These are phyloP conservation scores for Masnerella sp. DNA, from an alignment of 2,888 invertebrate genomes.

Conservation along the genomic window DNA sequence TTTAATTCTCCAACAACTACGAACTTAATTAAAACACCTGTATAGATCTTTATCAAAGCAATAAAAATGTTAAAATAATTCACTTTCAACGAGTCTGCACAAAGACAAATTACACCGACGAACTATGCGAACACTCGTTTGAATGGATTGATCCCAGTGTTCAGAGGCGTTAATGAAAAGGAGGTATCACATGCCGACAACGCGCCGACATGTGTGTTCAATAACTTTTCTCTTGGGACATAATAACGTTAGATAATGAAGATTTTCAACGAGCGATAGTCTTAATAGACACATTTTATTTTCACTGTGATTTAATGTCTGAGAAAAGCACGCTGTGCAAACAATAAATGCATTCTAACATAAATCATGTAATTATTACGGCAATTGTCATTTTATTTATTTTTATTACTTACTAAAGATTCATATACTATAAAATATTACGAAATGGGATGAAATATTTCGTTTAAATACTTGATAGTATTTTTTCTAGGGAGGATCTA, in stretches of 20 bases:
- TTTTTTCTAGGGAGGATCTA: too few relatives aligned
- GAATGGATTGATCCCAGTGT: too few relatives aligned
- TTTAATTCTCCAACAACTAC: too few relatives aligned
- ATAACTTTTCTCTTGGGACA: slow-evolving; percentile 38
- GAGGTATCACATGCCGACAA: slow-evolving; percentile 11
- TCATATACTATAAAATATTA: too few relatives aligned
- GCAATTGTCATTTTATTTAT: slow-evolving; percentile 18
- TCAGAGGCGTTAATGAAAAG: slow-evolving; percentile 30
- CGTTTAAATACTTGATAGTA: too few relatives aligned
- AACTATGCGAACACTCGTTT: too few relatives aligned
- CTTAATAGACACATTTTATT: slow-evolving; percentile 41
- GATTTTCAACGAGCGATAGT: slow-evolving; percentile 41
- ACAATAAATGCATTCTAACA: slow-evolving; percentile 34
- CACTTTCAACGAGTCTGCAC: too few relatives aligned
- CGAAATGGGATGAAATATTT: too few relatives aligned
- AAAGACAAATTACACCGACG: too few relatives aligned
- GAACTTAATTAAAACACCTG: too few relatives aligned
- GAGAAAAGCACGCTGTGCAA: slow-evolving; percentile 30
- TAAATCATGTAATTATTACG: slow-evolving; percentile 18
- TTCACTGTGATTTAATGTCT: slow-evolving; percentile 42
- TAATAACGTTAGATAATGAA: slow-evolving; percentile 35
- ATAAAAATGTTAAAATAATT: too few relatives aligned
- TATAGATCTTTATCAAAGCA: too few relatives aligned
- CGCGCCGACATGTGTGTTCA: slow-evolving; percentile 6
- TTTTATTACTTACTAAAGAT: not conserved